phyloP scores from a whole-genome alignment of 92 coral and sea anemone species.

The Plumapathes pennacea region DNA sequence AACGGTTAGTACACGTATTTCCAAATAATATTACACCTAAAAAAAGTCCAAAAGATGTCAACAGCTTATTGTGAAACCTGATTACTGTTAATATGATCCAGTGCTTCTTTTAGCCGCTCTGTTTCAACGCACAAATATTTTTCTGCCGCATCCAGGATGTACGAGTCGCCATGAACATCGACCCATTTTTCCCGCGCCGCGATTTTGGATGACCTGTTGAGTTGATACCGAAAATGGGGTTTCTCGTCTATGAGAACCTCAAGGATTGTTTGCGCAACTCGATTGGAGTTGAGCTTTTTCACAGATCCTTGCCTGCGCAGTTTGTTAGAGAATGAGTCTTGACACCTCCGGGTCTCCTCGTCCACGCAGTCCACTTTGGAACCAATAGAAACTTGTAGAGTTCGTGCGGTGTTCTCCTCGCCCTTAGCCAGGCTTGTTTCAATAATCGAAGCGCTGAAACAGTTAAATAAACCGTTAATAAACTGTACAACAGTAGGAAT shows the following conservation, averaged over 20 bases:
- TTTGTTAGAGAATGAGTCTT: slow-evolving; percentile 73
- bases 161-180: slow-evolving; percentile 77
- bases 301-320: slow-evolving; percentile 84
- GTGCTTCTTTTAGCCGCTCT: slow-evolving; percentile 58
- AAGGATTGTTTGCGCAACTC: slow-evolving; percentile 66
- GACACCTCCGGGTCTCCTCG: slow-evolving; percentile 76
- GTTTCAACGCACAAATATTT: slow-evolving; percentile 77
- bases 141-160: slow-evolving; percentile 76
- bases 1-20: not conserved
- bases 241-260: slow-evolving; percentile 63
- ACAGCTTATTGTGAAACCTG: not conserved
- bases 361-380: slow-evolving; percentile 90
- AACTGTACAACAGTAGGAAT: no score
- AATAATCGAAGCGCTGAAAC: slow-evolving; percentile 64
- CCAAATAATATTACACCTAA: not conserved
- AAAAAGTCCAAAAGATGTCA: not conserved
- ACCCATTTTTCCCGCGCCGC: slow-evolving; percentile 84
- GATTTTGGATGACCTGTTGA: slow-evolving; percentile 75
- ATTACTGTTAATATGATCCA: slow-evolving; percentile 44
- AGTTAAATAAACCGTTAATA: no score
- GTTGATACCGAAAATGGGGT: slow-evolving; percentile 94
- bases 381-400: slow-evolving; percentile 80
- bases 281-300: slow-evolving; percentile 77
- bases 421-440: slow-evolving; percentile 90
- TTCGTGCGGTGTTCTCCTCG: slow-evolving; percentile 92